These are phyloP conservation scores for Mesoligia furuncula DNA, from an alignment of 2,888 invertebrate species.

Conservation along the genomic window DNA sequence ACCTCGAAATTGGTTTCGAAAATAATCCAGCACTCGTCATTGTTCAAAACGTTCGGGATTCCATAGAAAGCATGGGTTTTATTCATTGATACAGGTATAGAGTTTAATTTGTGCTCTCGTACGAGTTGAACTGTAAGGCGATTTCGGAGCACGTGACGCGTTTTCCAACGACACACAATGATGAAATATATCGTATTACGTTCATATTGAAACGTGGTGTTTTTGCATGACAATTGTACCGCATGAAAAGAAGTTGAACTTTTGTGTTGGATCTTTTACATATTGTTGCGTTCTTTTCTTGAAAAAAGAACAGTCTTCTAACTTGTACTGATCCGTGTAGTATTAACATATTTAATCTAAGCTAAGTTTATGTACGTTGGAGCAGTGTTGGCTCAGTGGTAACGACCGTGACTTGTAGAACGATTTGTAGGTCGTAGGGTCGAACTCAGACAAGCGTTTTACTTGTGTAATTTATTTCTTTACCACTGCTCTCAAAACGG, in stretches of 20 bases:
- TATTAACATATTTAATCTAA: slow-evolving; percentile 38
- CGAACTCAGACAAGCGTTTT: background rate
- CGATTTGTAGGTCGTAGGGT: background rate
- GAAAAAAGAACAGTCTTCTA: slow-evolving; percentile 29
- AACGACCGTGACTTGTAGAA: background rate
- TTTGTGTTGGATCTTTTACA: slow-evolving; percentile 50
- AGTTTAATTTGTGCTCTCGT: slow-evolving; percentile 63
- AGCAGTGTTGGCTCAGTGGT: background rate
- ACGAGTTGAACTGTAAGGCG: slow-evolving; percentile 56
- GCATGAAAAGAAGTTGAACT: slow-evolving; percentile 49
- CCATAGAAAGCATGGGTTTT: slow-evolving; percentile 55
- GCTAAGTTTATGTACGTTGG: background rate
- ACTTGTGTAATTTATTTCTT: background rate
- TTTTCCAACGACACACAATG: slow-evolving; percentile 51
- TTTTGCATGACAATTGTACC: slow-evolving; percentile 58
- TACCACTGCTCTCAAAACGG: background rate
- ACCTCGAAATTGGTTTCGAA: slow-evolving; percentile 62
- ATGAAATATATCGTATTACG: slow-evolving; percentile 45
- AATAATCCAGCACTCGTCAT: slow-evolving; percentile 63
- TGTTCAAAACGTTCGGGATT: slow-evolving; percentile 54
- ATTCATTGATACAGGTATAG: slow-evolving; percentile 56
- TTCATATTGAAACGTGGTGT: slow-evolving; percentile 47
- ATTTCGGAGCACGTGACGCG: slow-evolving; percentile 52
- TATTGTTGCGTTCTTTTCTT: slow-evolving; percentile 44
- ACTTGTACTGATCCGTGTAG: slow-evolving; percentile 21